phyloP scores from a whole-genome alignment of 2,113 vertebrate species.

The Nycticorax nycticorax region DNA sequence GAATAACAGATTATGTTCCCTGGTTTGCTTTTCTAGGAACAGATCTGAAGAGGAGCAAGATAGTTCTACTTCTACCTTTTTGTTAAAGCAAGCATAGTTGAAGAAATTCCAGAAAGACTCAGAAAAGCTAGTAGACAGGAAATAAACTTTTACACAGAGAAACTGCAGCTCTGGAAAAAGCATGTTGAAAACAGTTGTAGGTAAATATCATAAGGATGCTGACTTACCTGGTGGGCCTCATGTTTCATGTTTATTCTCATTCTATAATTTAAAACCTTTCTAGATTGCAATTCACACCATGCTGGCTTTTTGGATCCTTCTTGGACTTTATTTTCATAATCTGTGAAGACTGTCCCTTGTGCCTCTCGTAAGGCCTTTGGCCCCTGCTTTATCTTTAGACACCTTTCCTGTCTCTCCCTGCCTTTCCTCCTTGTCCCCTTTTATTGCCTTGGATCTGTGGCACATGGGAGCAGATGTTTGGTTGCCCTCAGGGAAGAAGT shows the following conservation, averaged over 20 bases:
- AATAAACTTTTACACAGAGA: background rate
- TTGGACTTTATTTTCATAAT: background rate
- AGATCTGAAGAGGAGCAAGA: background rate
- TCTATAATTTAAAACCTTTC: background rate
- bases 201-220: fast-evolving
- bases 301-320: background rate
- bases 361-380: background rate
- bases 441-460: background rate
- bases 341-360: background rate
- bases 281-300: background rate
- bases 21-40: background rate
- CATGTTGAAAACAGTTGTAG: background rate
- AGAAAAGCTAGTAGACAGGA: background rate
- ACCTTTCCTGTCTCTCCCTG: background rate
- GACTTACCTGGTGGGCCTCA: background rate
- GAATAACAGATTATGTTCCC: background rate
- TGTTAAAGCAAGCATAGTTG: background rate
- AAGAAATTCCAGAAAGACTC: background rate
- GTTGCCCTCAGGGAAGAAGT: background rate
- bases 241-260: background rate
- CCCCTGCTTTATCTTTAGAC: background rate
- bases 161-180: background rate
- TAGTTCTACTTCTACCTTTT: background rate
- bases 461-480: background rate
- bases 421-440: background rate